A percentile compares a stretch with the other conserved stretches of the same genome.
Conservation (phyloP, 2,888 invertebrate genomes). For the Athalia cordata region DNA sequence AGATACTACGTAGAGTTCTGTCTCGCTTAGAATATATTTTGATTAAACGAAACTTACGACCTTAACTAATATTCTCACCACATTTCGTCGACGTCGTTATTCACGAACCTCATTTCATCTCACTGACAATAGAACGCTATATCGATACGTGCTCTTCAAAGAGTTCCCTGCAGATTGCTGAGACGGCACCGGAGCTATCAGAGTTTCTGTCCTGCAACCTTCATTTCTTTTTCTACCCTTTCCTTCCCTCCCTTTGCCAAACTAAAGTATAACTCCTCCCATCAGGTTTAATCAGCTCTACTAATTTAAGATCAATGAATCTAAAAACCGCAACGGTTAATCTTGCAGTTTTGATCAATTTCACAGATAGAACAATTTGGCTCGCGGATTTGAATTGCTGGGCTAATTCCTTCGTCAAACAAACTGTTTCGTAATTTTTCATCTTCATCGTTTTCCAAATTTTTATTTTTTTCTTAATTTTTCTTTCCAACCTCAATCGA, state of each 20-base stretch:
- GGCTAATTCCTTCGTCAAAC: not conserved
- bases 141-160: slow-evolving; percentile 37
- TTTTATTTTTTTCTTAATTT: not conserved
- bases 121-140: slow-evolving; percentile 34
- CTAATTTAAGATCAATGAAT: no score
- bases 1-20: no score
- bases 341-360: no score
- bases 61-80: slow-evolving; percentile 32
- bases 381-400: no score
- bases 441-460: not conserved
- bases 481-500: not conserved
- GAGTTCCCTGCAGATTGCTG: slow-evolving; percentile 35
- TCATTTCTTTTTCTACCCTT: no score
- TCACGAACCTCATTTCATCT: slow-evolving; percentile 36
- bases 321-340: no score
- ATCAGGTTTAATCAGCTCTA: no score
- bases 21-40: slow-evolving; percentile 14
- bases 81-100: slow-evolving; percentile 41
- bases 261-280: slow-evolving; percentile 6
- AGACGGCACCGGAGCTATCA: slow-evolving; percentile 41
- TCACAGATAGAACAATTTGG: no score
- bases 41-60: slow-evolving; percentile 39
- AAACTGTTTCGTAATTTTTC: not conserved
- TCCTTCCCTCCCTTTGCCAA: not conserved
- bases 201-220: not conserved